Evolutionary conservation across 1,140 invertebrate genomes (phyloP).

Genomic region (Zophobas morio): DNA sequence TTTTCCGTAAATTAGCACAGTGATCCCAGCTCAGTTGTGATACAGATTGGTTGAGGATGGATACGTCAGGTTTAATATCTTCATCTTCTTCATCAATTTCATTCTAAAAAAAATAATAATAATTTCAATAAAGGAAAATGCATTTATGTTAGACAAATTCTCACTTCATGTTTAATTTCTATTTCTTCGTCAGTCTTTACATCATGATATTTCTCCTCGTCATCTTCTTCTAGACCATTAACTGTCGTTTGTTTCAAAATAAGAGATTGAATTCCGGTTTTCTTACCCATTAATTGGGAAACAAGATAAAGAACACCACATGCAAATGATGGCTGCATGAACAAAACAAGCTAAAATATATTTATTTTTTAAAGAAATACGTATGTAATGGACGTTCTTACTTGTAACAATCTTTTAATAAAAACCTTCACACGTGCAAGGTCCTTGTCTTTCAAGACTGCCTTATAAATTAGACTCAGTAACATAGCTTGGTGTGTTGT

Average conservation of each 20-base stretch:
- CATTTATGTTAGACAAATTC: background rate
- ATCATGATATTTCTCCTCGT: constrained; percentile 72
- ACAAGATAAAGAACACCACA: constrained; percentile 86
- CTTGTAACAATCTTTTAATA: constrained; percentile 91
- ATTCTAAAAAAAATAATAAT: too few species aligned
- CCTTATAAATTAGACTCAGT: constrained; percentile 90
- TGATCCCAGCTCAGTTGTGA: constrained; percentile 58
- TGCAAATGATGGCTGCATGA: constrained; percentile 75
- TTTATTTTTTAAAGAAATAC: constrained; percentile 57
- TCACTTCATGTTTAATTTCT: constrained; percentile 13
- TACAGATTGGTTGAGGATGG: constrained; percentile 33
- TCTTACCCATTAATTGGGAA: constrained; percentile 76
- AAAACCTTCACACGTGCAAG: constrained; percentile 84
- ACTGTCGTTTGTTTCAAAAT: constrained; percentile 55
- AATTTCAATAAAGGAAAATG: too few species aligned
- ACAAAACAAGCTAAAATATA: constrained; percentile 69
- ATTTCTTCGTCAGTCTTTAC: constrained; percentile 62
- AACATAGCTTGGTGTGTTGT: constrained; percentile 87
- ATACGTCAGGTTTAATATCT: constrained; percentile 54
- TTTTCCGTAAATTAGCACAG: constrained; percentile 50
- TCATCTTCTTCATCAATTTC: constrained; percentile 49
- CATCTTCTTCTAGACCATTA: constrained; percentile 57
- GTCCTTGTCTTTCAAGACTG: constrained; percentile 85
- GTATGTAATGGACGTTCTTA: constrained; percentile 68
- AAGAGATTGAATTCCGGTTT: constrained; percentile 55